Conservation (phyloP, 2,888 invertebrate genomes). For the Ormyrus labotus region DNA sequence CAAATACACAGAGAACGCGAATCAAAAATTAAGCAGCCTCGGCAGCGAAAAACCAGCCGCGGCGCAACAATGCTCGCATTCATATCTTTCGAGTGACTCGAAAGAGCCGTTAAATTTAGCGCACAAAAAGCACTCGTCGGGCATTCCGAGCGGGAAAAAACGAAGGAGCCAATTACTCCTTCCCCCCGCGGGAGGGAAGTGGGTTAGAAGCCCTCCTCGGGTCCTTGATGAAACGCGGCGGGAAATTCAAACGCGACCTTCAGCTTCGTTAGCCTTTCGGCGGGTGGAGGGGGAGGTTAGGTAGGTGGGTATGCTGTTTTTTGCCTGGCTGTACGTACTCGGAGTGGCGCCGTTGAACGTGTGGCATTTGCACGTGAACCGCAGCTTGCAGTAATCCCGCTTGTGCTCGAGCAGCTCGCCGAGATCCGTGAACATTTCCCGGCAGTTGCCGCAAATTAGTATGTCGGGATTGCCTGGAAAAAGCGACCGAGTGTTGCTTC, state of each 20-base stretch:
- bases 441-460: conserved; percentile 86
- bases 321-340: conserved; percentile 73
- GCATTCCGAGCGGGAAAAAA: not conserved
- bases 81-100: no score
- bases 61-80: no score
- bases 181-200: conserved; percentile 10
- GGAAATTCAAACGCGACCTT: conserved; percentile 42
- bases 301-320: conserved; percentile 35
- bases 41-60: no score
- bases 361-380: conserved; percentile 84
- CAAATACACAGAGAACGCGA: no score
- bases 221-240: conserved; percentile 37
- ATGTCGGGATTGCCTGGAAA: conserved; percentile 83
- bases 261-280: conserved; percentile 34
- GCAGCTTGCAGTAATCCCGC: conserved; percentile 83
- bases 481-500: conserved; percentile 10
- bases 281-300: conserved; percentile 28
- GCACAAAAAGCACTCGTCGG: no score
- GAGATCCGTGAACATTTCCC: conserved; percentile 84
- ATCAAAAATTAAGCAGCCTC: no score
- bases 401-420: conserved; percentile 85
- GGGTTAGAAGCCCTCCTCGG: not conserved
- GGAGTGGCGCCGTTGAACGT: conserved; percentile 78
- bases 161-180: not conserved
- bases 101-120: no score